Percentiles rank a stretch among this genome's conserved stretches.
Evolutionary conservation across 2,113 vertebrate species (phyloP).

Genomic region (Tichodroma muraria): DNA sequence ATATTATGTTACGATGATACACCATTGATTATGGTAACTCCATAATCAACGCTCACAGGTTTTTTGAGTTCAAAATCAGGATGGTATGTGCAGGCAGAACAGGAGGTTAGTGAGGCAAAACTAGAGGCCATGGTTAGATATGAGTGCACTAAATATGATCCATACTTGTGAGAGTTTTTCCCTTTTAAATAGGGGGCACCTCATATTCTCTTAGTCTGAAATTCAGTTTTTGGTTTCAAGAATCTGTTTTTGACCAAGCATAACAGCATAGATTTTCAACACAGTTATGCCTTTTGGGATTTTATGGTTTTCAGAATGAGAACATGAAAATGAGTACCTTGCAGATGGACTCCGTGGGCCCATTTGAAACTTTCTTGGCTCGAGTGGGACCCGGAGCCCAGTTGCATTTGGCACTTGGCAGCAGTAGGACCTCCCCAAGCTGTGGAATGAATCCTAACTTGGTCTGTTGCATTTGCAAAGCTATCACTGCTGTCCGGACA

Average conservation of each 20-base stretch:
- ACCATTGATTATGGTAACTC: no score
- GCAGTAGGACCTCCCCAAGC: not conserved
- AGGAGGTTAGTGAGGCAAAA: not conserved
- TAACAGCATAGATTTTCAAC: not conserved
- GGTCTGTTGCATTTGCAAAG: constrained; percentile 72
- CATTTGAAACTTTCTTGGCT: not conserved
- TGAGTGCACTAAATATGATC: not conserved
- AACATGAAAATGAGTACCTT: not conserved
- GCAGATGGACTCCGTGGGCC: constrained; percentile 20
- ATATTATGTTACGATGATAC: no score
- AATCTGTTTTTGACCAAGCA: not conserved
- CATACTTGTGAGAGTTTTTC: not conserved
- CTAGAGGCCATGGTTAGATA: not conserved
- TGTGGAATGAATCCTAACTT: constrained; percentile 46
- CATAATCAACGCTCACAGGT: not conserved
- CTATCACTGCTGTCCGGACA: constrained; percentile 95
- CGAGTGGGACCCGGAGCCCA: not conserved
- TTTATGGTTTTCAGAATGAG: not conserved
- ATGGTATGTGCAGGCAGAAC: not conserved
- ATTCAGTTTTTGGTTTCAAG: not conserved
- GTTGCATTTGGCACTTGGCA: not conserved
- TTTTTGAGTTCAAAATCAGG: not conserved
- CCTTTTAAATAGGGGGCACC: not conserved
- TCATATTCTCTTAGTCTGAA: not conserved
- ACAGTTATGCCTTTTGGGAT: not conserved